Evolutionary conservation across 1,140 invertebrate genomes (phyloP).

Genomic region (Plectrocnemia conspersa): DNA sequence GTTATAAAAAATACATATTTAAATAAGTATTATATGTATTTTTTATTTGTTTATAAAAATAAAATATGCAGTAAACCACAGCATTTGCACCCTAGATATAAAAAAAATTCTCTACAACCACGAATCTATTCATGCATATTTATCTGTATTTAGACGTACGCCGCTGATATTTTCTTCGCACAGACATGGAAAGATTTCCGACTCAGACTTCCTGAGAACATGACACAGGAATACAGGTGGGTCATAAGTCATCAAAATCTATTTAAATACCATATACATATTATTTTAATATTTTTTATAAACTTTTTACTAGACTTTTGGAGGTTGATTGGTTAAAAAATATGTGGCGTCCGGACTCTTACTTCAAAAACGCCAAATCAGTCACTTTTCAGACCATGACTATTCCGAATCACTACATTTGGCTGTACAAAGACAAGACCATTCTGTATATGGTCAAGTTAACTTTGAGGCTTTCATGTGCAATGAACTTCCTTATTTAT

Average conservation of each 20-base stretch:
- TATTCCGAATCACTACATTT: constrained; percentile 86
- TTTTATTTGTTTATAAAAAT: no score
- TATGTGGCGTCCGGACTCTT: constrained; percentile 87
- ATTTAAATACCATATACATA: neutral
- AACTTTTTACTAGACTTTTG: constrained; percentile 54
- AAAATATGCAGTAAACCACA: no score
- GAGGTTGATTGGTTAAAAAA: constrained; percentile 86
- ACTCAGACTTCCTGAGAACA: constrained; percentile 81
- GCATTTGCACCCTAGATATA: no score
- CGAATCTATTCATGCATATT: no score
- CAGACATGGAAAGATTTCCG: constrained; percentile 89
- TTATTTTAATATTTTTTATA: constrained; percentile 13
- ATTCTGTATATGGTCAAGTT: constrained; percentile 86
- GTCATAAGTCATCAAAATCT: neutral
- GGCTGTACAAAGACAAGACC: constrained; percentile 83
- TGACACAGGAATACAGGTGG: constrained; percentile 83
- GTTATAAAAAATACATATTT: no score
- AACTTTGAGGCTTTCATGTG: constrained; percentile 77
- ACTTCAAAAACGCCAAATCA: constrained; percentile 86
- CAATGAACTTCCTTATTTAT: constrained; percentile 89
- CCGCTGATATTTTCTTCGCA: constrained; percentile 86
- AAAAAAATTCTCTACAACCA: no score
- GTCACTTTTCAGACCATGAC: constrained; percentile 92
- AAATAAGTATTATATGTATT: no score
- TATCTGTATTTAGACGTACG: constrained; percentile 65